A percentile compares a stretch with the other conserved stretches of the same genome.
Evolutionary conservation across 2,113 vertebrate genomes (phyloP).

Genomic region (Serranochromis macrocephalus): DNA sequence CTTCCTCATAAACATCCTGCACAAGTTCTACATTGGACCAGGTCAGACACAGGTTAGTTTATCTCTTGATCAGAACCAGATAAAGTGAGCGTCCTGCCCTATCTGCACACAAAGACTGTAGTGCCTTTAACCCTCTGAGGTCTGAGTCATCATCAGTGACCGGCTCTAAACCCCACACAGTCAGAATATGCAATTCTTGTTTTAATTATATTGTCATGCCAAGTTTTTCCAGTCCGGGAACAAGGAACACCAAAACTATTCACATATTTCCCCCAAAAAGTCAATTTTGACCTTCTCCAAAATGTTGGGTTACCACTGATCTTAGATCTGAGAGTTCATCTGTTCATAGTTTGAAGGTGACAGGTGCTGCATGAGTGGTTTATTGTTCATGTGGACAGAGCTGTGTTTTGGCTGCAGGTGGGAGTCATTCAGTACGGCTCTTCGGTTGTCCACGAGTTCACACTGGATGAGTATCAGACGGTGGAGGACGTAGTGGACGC

Average conservation of each 20-base stretch:
- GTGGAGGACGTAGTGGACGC: constrained; percentile 86
- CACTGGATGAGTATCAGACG: constrained; percentile 83
- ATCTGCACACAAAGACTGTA: too few species aligned
- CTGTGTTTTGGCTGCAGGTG: constrained; percentile 69
- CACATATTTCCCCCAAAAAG: fast-evolving
- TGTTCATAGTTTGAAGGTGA: neutral
- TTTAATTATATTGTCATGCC: neutral
- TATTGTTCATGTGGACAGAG: neutral
- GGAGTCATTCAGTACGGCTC: constrained; percentile 93
- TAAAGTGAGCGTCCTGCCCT: neutral
- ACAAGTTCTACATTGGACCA: constrained; percentile 91
- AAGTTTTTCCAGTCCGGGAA: neutral
- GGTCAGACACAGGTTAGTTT: constrained; percentile 91
- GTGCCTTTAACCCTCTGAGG: neutral
- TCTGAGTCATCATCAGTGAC: neutral
- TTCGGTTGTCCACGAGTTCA: constrained; percentile 88
- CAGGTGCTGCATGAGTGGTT: neutral
- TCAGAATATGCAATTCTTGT: neutral
- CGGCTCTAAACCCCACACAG: neutral
- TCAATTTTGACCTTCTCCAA: neutral
- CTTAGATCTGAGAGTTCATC: neutral
- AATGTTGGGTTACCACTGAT: neutral
- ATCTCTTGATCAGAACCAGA: neutral
- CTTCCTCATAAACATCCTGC: constrained; percentile 92
- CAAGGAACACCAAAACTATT: neutral